Base-by-base conservation (phyloP, 2,888 invertebrate species). In the Drosophila colorata region DNA sequence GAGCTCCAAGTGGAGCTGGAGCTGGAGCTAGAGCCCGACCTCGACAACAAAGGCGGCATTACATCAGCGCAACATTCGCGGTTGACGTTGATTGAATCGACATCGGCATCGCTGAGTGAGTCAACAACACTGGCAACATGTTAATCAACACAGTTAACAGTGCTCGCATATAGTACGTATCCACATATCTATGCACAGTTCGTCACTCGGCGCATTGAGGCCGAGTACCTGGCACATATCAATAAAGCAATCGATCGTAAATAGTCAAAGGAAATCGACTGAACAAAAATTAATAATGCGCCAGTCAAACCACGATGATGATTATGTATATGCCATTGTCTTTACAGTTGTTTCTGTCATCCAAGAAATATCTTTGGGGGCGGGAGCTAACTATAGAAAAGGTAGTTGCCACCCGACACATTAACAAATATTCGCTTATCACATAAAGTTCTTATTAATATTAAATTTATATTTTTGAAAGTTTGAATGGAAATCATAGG, bases 241-340 rank as follows among this genome's bases (percentile, higher is more conserved):
- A 31, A 31, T 16, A 57, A 60, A 53, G 64, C 69, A 64, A 63
- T 25, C 55, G 74, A 73, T 78, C 78, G 52, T 74, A 78, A 73
- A 87, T 74, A 75, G 82, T 66, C 79, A 81, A 69, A 73, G 87
- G 81, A 85, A 82, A 82, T 73, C 73, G 78, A 85, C 78, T 81
- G 86, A 82, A 85, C 86, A 81, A 66, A 81, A 81, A 81, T 66
- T 75, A 56, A 81, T 87, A 87, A 82, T 74, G 84, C 63, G 69
- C 51, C 65, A 51, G 35, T 31, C 56, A 64, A 44, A 20, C 52
- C 58, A 68, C 61, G 41, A 44, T 59, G 40, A 58, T 52, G 40
- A 56, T 52, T 44, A 40, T 37, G 63, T n/a, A 38, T 64, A 25
- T 53, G 52, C 20, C 28, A 14, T 20, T 43, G 43, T 64, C 5